Evolutionary conservation across 2,797 vertebrate genomes (phyloP), one percentile per base, ranked within the genome.

Genomic region (Anas acuta): DNA sequence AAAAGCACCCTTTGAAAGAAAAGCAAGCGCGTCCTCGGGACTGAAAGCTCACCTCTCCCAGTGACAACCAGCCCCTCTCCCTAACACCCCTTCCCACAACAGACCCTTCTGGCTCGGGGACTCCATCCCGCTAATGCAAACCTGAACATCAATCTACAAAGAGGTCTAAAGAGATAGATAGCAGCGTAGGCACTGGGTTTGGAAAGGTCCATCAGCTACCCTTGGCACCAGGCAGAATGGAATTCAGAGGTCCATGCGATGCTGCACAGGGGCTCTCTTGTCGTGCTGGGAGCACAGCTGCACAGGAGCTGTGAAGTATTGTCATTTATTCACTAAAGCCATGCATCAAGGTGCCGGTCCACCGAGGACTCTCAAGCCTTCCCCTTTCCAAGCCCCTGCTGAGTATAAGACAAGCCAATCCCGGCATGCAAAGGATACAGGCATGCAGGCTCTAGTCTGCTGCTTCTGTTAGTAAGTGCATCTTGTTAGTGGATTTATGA

Each of bases 391-490:
- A 93, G 89, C 81, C 87, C 77, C 54, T 66, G 88, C 90, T 88
- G 91, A 67, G 93, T 87, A 84, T 66, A 95, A 93, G 83, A 87
- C 80, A 95, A 96, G 83, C 92, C 87, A 79, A 88, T 15, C 89
- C 93, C 2, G 6, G 93, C 94, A 97, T 96, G 96, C 96, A 96
- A 88, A 93, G 54, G 72, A 95, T 57, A 82, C 37, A 80, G 78
- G 66, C 84, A 80, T 90, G 94, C 86, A 87, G 92, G 93, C 87
- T 66, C 93, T 94, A 88, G 66, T 76, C 83, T 87, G 96, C 92
- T 87, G 83, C 89, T 72, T 92, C 90, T 87, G 82, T 95, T 95
- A 93, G 62, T 95, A 96, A 97, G 95, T 96, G 96, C 95, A 93
- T 93, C 92, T 94, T 89, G 93, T 93, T 94, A 96, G 95, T 96